A percentile compares a stretch with the other conserved stretches of the same genome.
These are phyloP conservation scores for Mimas tiliae DNA, from an alignment of 2,888 invertebrate genomes.

Conservation along the genomic window DNA sequence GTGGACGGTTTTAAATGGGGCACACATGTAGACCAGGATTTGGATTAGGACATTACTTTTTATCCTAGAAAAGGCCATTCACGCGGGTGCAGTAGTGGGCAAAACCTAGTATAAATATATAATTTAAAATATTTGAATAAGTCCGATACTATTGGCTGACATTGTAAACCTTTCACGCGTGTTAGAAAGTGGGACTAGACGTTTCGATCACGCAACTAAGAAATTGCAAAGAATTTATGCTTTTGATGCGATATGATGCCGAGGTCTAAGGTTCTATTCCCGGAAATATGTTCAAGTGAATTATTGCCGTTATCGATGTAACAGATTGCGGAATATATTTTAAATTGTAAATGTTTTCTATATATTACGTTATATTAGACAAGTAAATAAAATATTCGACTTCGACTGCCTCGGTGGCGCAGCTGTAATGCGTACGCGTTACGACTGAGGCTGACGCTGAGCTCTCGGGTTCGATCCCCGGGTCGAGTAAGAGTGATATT, in stretches of 20 bases:
- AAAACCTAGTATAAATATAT: no score
- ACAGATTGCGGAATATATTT: background rate
- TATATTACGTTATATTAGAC: background rate
- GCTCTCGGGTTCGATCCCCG: no score
- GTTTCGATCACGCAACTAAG: slow-evolving; percentile 78
- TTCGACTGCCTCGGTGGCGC: no score
- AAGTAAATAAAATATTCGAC: no score
- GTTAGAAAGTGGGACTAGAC: slow-evolving; percentile 81
- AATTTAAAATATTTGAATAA: background rate
- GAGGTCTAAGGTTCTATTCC: slow-evolving; percentile 65
- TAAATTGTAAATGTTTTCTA: background rate
- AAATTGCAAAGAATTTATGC: slow-evolving; percentile 83
- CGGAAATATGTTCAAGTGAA: slow-evolving; percentile 41
- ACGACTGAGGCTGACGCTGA: no score
- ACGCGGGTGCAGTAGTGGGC: no score
- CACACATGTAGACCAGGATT: no score
- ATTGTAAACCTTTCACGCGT: slow-evolving; percentile 79
- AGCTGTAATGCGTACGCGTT: no score
- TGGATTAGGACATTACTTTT: no score
- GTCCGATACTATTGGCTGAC: slow-evolving; percentile 43
- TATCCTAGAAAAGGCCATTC: no score
- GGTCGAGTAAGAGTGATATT: no score
- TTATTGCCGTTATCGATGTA: slow-evolving; percentile 39
- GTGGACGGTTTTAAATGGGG: no score
- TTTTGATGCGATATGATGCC: slow-evolving; percentile 71